A percentile compares a stretch with the other conserved stretches of the same genome.
These are phyloP conservation scores for Bombus waltoni DNA, from an alignment of 1,140 invertebrate genomes.

Conservation along the genomic window DNA sequence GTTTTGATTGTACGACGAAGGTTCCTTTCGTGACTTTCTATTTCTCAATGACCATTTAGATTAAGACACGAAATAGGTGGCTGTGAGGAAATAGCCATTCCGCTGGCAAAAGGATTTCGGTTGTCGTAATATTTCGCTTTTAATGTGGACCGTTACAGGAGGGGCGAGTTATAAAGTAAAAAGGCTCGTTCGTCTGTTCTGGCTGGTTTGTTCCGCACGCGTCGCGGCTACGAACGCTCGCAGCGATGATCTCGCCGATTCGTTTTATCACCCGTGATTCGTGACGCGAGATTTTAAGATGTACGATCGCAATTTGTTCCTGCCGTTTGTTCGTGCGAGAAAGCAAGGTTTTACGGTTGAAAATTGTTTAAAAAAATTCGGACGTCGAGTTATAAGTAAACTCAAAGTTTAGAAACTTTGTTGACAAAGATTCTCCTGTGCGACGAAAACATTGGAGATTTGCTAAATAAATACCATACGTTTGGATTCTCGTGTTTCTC, in stretches of 20 bases:
- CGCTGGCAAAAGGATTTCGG: constrained; percentile 6
- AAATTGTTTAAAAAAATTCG: neutral
- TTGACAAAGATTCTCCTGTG: neutral
- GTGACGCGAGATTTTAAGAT: constrained; percentile 40
- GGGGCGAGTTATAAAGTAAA: constrained; percentile 33
- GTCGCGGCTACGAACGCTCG: neutral
- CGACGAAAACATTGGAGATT: too few species aligned
- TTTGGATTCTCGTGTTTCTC: too few species aligned
- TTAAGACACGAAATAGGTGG: constrained; percentile 4
- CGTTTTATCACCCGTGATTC: constrained; percentile 43
- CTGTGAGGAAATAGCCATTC: neutral
- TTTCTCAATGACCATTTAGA: constrained; percentile 12
- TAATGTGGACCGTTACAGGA: constrained; percentile 21
- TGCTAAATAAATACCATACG: too few species aligned
- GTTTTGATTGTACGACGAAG: too few species aligned
- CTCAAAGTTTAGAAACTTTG: neutral
- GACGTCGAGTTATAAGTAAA: neutral
- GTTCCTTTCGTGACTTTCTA: neutral
- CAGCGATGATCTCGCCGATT: constrained; percentile 53
- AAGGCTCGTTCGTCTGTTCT: constrained; percentile 31
- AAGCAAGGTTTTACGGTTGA: neutral
- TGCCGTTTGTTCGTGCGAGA: neutral
- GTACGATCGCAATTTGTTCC: constrained; percentile 47
- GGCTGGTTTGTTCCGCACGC: neutral
- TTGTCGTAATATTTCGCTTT: constrained; percentile 40